Evolutionary conservation across 2,113 vertebrate species (phyloP).

Genomic region (Silurus glanis): DNA sequence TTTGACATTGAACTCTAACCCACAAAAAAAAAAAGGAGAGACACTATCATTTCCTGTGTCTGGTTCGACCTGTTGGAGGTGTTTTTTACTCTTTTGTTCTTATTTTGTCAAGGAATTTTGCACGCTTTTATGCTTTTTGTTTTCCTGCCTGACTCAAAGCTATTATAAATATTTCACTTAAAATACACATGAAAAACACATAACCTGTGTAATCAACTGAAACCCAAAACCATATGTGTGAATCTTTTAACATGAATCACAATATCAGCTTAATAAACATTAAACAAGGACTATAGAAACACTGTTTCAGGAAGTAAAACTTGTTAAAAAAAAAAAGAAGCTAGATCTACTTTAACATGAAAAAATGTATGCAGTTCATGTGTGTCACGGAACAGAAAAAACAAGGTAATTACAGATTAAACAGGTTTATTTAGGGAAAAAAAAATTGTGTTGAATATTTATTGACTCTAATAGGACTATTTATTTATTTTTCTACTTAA

Average conservation of each 20-base stretch:
- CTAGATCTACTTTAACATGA: not conserved
- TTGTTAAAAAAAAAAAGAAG: not conserved
- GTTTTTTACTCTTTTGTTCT: not conserved
- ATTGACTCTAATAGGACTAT: not conserved
- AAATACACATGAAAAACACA: not conserved
- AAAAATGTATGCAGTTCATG: not conserved
- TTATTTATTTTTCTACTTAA: not conserved
- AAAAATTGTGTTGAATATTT: not conserved
- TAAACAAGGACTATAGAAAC: not conserved
- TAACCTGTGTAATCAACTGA: not conserved
- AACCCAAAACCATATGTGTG: not conserved
- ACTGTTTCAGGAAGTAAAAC: not conserved
- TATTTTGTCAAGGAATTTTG: not conserved
- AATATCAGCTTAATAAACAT: not conserved
- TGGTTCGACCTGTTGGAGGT: not conserved
- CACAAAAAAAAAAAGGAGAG: not conserved
- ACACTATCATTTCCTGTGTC: not conserved
- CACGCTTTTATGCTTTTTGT: not conserved
- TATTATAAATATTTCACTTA: not conserved
- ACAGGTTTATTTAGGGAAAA: not conserved
- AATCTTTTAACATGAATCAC: not conserved
- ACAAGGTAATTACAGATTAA: not conserved
- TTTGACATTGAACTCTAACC: not conserved
- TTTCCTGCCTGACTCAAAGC: not conserved
- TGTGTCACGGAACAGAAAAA: not conserved